Base-by-base conservation (phyloP, 2,113 vertebrate genomes). In the Speoplatyrhinus poulsoni region DNA sequence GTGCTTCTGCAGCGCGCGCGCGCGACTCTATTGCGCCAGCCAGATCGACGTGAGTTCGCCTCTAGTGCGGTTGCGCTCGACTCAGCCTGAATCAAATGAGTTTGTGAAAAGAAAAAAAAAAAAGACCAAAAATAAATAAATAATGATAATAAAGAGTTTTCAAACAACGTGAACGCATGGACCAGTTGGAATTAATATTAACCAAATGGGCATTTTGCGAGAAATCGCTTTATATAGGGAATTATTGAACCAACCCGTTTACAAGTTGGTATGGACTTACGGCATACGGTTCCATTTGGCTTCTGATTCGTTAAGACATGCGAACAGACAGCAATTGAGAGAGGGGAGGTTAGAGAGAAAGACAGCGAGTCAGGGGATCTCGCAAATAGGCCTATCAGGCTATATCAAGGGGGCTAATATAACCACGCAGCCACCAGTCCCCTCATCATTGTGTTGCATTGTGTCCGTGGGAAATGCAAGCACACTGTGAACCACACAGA, bases 201-300 rank as follows among this genome's bases (percentile, higher is more conserved):
- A 93, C 93, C 74, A 81, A 93, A 91, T 88, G 90, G 92, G 92
- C 88, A 91, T 93, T 91, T 92, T 87, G 86, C 88, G 91, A 92
- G 92, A 92, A 93, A 93, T 89, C 88, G 90, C 93, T 90, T 93
- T 93, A 93, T 94, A 93, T 93, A 92, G 85, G 90, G 90, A 92
- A 88, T 92, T 93, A 92, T 84, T 79, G 88, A 32, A 66, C 82
- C 84, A 85, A 91, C 5, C 26, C 26, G 26, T 26, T 26, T 26
- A 55, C 84, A 86, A 82, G 88, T 87, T 89, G 77, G 84, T 92
- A 90, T 91, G 89, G 83, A 88, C 92, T 69, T 87, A 87, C 89
- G 91, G 91, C 85, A 82, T 12, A 49, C 46, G 89, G 92, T 93
- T 93, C 88, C 89, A 81, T 88, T 75, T 79, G 78, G 87, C 78